These are phyloP conservation scores for Pachyuromys duprasi DNA, from an alignment of 2,797 vertebrate species.

Conservation along the genomic window DNA sequence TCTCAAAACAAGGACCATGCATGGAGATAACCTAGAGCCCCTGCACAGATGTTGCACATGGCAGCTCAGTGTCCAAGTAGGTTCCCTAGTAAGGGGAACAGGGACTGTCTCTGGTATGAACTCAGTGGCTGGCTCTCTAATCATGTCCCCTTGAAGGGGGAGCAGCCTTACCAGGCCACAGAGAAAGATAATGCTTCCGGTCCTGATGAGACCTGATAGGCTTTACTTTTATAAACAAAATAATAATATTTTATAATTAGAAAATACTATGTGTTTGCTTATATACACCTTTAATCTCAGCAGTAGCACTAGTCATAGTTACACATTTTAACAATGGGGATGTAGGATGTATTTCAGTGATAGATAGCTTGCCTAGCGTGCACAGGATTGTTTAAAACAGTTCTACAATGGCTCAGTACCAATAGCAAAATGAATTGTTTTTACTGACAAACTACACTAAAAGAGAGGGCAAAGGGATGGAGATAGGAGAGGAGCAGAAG, in stretches of 20 bases:
- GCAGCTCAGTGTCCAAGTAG: too few relatives aligned
- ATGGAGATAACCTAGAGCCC: too few relatives aligned
- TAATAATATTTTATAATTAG: background rate
- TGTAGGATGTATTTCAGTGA: background rate
- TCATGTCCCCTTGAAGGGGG: too few relatives aligned
- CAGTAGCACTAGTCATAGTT: background rate
- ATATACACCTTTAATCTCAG: background rate
- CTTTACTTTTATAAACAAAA: background rate
- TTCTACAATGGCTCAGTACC: background rate
- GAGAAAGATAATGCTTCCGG: too few relatives aligned
- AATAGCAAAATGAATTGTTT: background rate
- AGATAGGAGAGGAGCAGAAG: background rate
- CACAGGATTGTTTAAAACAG: background rate
- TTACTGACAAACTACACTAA: conserved; percentile 12
- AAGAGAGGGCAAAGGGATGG: background rate
- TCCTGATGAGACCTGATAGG: too few relatives aligned
- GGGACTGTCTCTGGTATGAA: too few relatives aligned
- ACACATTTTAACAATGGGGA: background rate
- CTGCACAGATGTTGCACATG: too few relatives aligned
- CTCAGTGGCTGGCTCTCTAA: too few relatives aligned
- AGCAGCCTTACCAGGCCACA: too few relatives aligned
- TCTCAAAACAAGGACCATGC: too few relatives aligned
- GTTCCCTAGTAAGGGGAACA: too few relatives aligned
- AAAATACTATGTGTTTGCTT: background rate
- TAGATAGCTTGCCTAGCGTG: background rate